A percentile compares a stretch with the other conserved stretches of the same genome.
Evolutionary conservation across 1,140 invertebrate species (phyloP).

Genomic region (Dinoponera quadriceps): DNA sequence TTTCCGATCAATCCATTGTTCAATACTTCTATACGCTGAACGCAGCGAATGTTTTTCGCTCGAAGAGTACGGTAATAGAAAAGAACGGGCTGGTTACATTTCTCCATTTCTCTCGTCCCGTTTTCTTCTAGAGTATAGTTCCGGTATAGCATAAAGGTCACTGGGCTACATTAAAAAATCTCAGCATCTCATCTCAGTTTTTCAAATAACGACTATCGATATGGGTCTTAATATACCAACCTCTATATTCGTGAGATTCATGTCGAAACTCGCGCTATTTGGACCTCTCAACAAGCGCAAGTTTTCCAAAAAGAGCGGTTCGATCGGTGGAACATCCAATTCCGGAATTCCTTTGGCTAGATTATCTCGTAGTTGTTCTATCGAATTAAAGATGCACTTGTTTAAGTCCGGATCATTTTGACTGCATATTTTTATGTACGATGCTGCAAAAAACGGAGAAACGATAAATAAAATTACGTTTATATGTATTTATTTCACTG

Average conservation of each 20-base stretch:
- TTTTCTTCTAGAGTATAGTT: too few species aligned
- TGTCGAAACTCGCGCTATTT: conserved; percentile 87
- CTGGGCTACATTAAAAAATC: too few species aligned
- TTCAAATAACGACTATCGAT: too few species aligned
- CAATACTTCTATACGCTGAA: too few species aligned
- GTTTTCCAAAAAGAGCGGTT: conserved; percentile 88
- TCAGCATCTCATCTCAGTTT: too few species aligned
- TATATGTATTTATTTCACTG: too few species aligned
- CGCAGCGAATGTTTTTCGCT: too few species aligned
- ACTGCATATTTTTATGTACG: conserved; percentile 89
- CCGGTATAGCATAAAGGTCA: too few species aligned
- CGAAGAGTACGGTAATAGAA: too few species aligned
- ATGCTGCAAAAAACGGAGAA: conserved; percentile 84
- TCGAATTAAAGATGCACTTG: conserved; percentile 88
- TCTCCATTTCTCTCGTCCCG: too few species aligned
- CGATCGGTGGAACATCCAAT: conserved; percentile 85
- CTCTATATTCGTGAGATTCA: conserved; percentile 87
- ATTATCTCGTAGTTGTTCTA: conserved; percentile 87
- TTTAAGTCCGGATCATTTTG: conserved; percentile 88
- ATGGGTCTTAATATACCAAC: conserved; percentile 74
- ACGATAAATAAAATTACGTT: background rate
- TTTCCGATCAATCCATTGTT: too few species aligned
- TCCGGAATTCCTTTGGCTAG: conserved; percentile 87
- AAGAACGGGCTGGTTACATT: too few species aligned
- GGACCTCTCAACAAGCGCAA: conserved; percentile 87